Conservation (phyloP, 2,797 vertebrate genomes). For the Leuciscus waleckii region DNA sequence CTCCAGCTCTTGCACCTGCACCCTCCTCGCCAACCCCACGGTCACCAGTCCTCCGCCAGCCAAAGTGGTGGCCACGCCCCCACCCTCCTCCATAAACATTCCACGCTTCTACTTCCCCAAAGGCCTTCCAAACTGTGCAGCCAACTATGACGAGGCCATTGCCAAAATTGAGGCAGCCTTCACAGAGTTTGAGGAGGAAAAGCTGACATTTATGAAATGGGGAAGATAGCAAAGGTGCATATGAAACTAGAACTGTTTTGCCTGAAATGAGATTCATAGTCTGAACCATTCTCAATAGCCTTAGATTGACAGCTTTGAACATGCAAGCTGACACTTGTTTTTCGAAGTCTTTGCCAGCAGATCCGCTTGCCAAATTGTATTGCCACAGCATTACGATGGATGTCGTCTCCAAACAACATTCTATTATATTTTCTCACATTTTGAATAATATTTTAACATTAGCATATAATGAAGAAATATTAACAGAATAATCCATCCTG, state of each 20-base stretch:
- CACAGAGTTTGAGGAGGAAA: conserved; percentile 92
- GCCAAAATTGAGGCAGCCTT: conserved; percentile 86
- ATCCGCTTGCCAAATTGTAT: conserved; percentile 14
- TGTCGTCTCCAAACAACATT: not conserved
- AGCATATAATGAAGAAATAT: conserved; percentile 6
- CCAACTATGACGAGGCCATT: conserved; percentile 88
- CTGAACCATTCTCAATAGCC: not conserved
- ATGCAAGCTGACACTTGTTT: conserved; percentile 26
- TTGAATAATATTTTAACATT: not conserved
- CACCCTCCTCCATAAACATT: conserved; percentile 93
- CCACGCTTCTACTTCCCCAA: conserved; percentile 98
- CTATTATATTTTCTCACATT: not conserved
- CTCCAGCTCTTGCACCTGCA: conserved; percentile 75
- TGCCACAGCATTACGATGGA: not conserved
- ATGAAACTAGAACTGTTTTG: conserved; percentile 15
- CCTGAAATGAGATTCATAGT: not conserved
- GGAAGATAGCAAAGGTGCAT: conserved; percentile 94
- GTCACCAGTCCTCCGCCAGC: conserved; percentile 73
- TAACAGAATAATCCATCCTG: not conserved
- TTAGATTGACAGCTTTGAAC: not conserved
- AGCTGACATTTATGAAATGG: conserved; percentile 94
- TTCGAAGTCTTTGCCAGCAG: not conserved
- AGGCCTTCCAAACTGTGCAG: conserved; percentile 85
- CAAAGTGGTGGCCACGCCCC: conserved; percentile 78
- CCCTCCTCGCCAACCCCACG: conserved; percentile 72